Evolutionary conservation across 1,140 invertebrate genomes (phyloP), one percentile per base, ranked within the genome.

Genomic region (Psix sp.): DNA sequence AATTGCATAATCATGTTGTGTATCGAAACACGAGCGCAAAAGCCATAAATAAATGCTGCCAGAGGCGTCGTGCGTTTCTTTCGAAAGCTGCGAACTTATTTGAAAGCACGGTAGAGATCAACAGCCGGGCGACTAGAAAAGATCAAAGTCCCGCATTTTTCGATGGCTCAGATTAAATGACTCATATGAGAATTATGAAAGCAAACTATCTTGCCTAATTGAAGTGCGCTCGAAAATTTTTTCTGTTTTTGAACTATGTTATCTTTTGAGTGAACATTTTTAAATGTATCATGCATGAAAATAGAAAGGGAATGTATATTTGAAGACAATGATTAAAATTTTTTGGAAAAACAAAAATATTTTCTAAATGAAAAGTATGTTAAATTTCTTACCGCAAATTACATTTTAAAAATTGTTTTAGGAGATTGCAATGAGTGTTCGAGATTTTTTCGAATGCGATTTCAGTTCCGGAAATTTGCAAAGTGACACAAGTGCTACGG

Each of bases 1-100:
- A 76, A 76, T 76, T 76, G 54, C 60, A 70, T 76, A 76, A 76
- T 71, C 56, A 45, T 15, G 62, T 52, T 43, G 43, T 66, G 17
- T 56, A 66, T 59, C 57, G 46, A 65, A 36, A 49, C 59, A 29
- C 45, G 35, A 40, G 59, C 40, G 46, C 59, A 42, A 75, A 70
- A 57, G 42, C 49, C 66, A 66, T 66, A 76, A 76, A 71, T 71
- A 66, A 57, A 40, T 40, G 45, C 60, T 54, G 73, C 48, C 67
- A 57, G 59, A 56, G 60, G 62, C 73, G 38, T 60, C 31, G 36
- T 38, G 51, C 36, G 40, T 40, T 66, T 54, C 45, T 76, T 76
- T 67, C 35, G 40, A 60, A 76, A 71, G 67, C 60, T 68, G 39
- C 42, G 39, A 45, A 57, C 57, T 62, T 62, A 57, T 67, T 68